Base-by-base conservation (phyloP, 1,140 invertebrate species). In the Latrodectus geometricus region DNA sequence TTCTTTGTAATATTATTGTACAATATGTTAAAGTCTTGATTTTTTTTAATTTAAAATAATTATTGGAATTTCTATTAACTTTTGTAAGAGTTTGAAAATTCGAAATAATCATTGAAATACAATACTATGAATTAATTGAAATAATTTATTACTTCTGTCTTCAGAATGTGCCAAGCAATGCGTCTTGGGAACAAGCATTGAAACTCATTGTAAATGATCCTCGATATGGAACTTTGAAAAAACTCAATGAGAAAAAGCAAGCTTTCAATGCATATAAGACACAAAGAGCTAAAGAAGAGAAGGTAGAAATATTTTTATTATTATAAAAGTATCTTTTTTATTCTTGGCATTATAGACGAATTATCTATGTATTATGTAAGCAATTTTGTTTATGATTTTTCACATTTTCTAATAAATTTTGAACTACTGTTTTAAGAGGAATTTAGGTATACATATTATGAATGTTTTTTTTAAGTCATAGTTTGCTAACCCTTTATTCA, bases 191-290 rank as follows among this genome's bases (percentile, higher is more conserved):
- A 90, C 96, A 97, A 90, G 98, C 98, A 79, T 95, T 99, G 0
- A 98, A 99, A 91, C 93, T 98, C 89, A 98, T 99, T 88, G 94
- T 95, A 35, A 96, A 94, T 90, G 98, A 99, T 92, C 94, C 95
- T 0, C 93, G 97, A 7, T 99, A 98, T 92, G 94, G 95, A n/a
- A 95, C 95, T n/a, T 95, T 99, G 89, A 97, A 97, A 90, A 97
- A 97, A 89, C 92, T 99, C 0, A 99, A 97, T 92, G 98, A 99
- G 90, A 96, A 97, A 89, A 99, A 99, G 90, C 97, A 99, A 91
- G 97, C 97, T 0, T 99, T 99, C 90, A 99, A 99, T 93, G 96
- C 97, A 0, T 99, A 99, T 90, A 99, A 99, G 92, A 98, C 97
- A 17, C 97, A 99, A 90, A 96, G 95, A 90, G 93, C 96, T 15